Evolutionary conservation across 2,888 invertebrate genomes (phyloP), one percentile per base, ranked within the genome.

Genomic region (Calameuta idolon): DNA sequence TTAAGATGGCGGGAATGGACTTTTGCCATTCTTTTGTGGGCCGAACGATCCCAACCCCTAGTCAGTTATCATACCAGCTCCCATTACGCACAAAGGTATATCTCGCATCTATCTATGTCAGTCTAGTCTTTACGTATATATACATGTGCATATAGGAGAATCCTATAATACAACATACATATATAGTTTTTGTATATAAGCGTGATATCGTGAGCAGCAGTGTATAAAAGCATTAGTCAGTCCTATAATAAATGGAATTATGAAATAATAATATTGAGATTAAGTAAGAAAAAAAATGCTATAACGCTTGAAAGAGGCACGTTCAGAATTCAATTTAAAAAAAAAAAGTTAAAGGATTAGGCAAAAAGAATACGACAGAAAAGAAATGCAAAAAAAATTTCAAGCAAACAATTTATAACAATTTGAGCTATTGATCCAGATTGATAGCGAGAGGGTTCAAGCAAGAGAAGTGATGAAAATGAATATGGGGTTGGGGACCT

Each of bases 241-340:
- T 55, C 9, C 23, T 2, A 23, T 5, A 23, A 55, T 76, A 82
- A 79, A 80, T 83, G 80, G 75, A 81, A 81, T 79, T 79, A 83
- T 83, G 83, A 82, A 83, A 81, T 83, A 80, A 83, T 83, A 83
- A 83, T 83, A 83, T 83, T 82, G 79, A 82, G 74, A 73, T 81
- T 77, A 55, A 74, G 73, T 76, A 55, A 55, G 1, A 37, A 23
- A 55, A 5, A 23, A 23, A 55, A 23, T 5, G 9, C 9, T 23
- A 55, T 9, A 23, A 55, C 0, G 15, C 23, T 23, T 23, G 5
- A 55, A 23, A 23, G 1, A 23, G 23, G 55, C 2, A 55, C 9
- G 0, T 23, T 55, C 23, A 5, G 55, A 55, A 55, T 23, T 23
- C 2, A 55, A 55, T 23, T 35, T 12, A 3, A 23, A 9, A 9